Conservation (phyloP, 2,113 vertebrate genomes). For the human region DNA sequence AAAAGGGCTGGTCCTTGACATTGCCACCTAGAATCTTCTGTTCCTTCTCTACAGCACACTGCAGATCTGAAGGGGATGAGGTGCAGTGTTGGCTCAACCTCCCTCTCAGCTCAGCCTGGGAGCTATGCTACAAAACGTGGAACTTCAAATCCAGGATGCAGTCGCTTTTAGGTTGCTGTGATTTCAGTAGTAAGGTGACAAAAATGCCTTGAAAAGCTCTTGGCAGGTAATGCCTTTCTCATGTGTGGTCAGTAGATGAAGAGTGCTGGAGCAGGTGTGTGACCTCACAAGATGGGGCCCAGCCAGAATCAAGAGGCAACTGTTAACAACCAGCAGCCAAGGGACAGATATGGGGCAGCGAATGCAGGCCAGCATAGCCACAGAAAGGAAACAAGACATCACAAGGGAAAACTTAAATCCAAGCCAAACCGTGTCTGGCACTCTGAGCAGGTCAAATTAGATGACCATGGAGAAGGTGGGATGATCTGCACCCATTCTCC, state of each 20-base stretch:
- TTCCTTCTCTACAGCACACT: too few species aligned
- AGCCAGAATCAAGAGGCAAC: too few species aligned
- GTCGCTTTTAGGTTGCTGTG: background rate
- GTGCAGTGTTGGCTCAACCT: background rate
- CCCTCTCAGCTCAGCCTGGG: background rate
- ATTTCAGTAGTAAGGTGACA: background rate
- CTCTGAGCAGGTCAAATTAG: background rate
- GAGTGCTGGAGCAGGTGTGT: background rate
- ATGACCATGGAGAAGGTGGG: fast-evolving
- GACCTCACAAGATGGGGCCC: fast-evolving
- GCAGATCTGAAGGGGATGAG: background rate
- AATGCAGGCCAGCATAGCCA: background rate
- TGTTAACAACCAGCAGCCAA: fast-evolving
- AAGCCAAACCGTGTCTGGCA: background rate
- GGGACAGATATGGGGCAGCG: background rate
- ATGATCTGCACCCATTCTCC: fast-evolving
- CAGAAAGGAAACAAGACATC: background rate
- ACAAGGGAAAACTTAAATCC: background rate
- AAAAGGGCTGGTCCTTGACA: background rate
- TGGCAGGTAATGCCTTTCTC: background rate
- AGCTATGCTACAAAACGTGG: background rate
- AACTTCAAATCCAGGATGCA: background rate
- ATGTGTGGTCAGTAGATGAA: background rate
- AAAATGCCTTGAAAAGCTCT: background rate
- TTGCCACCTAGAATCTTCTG: background rate